Conservation (phyloP, 2,888 invertebrate genomes). For the Acronicta psi region DNA sequence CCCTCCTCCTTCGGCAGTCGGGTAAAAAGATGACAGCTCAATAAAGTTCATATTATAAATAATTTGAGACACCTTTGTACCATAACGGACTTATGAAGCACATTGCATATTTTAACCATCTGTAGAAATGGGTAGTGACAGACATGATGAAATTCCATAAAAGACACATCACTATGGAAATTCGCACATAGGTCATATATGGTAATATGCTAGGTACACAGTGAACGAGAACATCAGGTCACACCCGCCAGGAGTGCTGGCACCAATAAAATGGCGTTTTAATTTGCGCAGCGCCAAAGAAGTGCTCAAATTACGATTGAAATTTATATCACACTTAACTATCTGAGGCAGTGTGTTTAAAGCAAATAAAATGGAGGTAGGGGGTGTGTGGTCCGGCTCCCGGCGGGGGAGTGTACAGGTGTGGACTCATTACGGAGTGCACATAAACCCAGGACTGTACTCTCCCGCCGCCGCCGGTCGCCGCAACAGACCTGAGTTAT, state of each 20-base stretch:
- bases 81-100: no score
- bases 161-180: no score
- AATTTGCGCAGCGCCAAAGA: conserved; percentile 20
- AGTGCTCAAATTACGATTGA: conserved; percentile 38
- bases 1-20: no score
- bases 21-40: no score
- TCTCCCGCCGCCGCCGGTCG: conserved; percentile 19
- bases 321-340: conserved; percentile 45
- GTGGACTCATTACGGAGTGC: conserved; percentile 35
- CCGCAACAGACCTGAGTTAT: conserved; percentile 12
- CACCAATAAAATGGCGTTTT: conserved; percentile 23
- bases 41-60: no score
- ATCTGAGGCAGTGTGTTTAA: conserved; percentile 26
- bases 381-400: background rate
- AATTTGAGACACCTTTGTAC: no score
- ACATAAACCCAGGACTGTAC: conserved; percentile 26
- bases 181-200: no score
- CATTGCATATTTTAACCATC: no score
- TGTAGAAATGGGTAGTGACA: no score
- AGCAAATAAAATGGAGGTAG: conserved; percentile 24
- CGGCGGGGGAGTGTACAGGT: conserved; percentile 24
- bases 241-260: background rate
- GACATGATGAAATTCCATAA: no score
- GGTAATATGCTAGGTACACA: no score
- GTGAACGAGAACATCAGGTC: background rate